Base-by-base conservation (phyloP, 2,113 vertebrate genomes). In the Chaetodon trifascialis region DNA sequence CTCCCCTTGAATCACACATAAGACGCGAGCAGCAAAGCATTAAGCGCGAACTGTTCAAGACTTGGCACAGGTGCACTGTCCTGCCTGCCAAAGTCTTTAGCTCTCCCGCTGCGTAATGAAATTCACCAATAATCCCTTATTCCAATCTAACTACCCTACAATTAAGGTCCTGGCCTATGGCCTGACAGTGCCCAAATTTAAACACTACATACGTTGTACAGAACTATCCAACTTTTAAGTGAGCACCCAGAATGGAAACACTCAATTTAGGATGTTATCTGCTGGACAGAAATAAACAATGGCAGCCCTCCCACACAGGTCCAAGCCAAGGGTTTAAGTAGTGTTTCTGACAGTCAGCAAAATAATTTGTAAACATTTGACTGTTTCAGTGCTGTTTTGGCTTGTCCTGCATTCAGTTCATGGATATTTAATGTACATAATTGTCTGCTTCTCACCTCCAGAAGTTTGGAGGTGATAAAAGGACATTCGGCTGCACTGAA, bases 31-130 rank as follows among this genome's bases (percentile, higher is more conserved):
- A 59, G 76, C 63, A 64, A 71, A 69, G 82, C 59, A 19, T 80
- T 72, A 72, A 87, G 85, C 21, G 36, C 56, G 65, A 83, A 77
- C 59, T 82, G 88, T 71, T 75, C 60, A 63, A 47, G 80, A 68
- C 56, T 88, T 91, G 90, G 92, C 92, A 87, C 58, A 76, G 76
- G 76, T 83, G 54, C 42, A 40, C 12, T 4, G n/a, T 12, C 47
- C 14, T 36, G 72, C 67, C 76, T 84, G 88, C 87, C 87, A 91
- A 88, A 78, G 83, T 55, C 86, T 88, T 92, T 83, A 88, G 73
- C 86, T 86, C 70, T 84, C 79, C 65, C n/a, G 69, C 17, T 17
- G 46, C 40, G 34, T 82, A 77, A 88, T 88, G 83, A 87, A 85
- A 86, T 85, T 83, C 68, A 52, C 83, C 64, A 73, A 68, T 92